Evolutionary conservation across 2,797 vertebrate species (phyloP), one percentile per base, ranked within the genome.

Genomic region (Hephaestus fuliginosus): DNA sequence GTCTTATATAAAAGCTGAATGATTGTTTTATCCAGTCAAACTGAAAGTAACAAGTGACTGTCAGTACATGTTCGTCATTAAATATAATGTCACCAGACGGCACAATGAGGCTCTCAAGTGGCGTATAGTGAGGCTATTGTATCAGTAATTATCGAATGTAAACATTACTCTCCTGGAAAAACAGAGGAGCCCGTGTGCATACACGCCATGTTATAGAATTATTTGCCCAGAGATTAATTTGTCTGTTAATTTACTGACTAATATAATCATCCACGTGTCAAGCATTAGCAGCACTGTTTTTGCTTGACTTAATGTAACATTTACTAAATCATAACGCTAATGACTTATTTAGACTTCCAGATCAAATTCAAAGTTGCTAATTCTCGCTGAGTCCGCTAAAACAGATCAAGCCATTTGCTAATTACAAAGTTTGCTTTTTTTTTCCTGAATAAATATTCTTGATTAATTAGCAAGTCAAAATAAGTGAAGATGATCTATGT

Each of bases 401-500:
- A 78, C 84, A 93, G 88, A 94, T 94, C 89, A 91, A 91, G 86
- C 86, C 83, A 83, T 89, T 86, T 83, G 82, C 91, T 94, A 94
- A 95, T 95, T 94, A 93, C 89, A 93, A 94, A 94, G 87, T 93
- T 93, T 80, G 74, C 82, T 82, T 90, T 90, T 91, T 91, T 91
- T 89, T 15, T 87, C 86, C 79, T 55, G 83, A 94, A 95, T 95
- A 95, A 96, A 95, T 96, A 95, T 96, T 93, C 83, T 94, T 94
- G 95, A 96, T 96, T 95, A 96, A 96, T 96, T 95, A 94, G 93
- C 91, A 89, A 95, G 95, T 95, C 94, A 94, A 90, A 94, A 92
- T 90, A 92, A 92, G 90, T 93, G 93, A 95, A 92, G 93, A 95
- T 96, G 94, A 95, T 95, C 91, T 94, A 94, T 95, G 93, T 70